Evolutionary conservation across 2,797 vertebrate species (phyloP), one percentile per base, ranked within the genome.

Genomic region (Oreortyx pictus): DNA sequence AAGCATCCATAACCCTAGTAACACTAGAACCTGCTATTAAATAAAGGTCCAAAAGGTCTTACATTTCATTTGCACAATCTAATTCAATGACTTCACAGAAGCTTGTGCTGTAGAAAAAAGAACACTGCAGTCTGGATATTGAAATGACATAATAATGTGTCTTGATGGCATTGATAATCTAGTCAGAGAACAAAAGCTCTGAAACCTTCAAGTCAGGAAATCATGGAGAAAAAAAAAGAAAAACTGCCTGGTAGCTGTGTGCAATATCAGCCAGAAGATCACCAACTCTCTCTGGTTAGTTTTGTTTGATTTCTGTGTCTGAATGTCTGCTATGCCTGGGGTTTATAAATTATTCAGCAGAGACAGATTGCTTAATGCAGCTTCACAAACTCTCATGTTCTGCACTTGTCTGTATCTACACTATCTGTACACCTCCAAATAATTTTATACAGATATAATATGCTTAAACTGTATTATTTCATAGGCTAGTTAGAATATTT

Each of bases 291-390:
- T 84, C 17, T 72, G 39, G 25, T 82, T 72, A 67, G 23, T 68
- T 83, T 62, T 52, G 23, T 39, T 33, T 77, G 16, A 46, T 85
- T 92, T 79, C 24, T 86, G 25, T 74, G 67, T 50, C 23, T 67
- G 15, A 64, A 2, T 22, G 15, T 72, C 52, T 86, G 22, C 17
- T 41, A 0, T 70, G 14, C 46, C 61, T 88, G 35, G 5, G 35
- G 39, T 54, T 91, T 80, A 80, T 86, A 87, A 92, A 82, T 89
- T 88, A 85, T 93, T 94, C 83, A 92, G 2, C 49, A 86, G 33
- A 83, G 52, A 61, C 31, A 43, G 17, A 56, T 11, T 62, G 39
- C 20, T 89, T 87, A 87, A 88, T 77, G 54, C 41, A 67, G 29
- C 35, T 52, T 67, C 37, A 9, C 17, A 77, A 95, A 65, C 25